Percentiles rank a stretch among this genome's conserved stretches.
Conservation (phyloP, 1,140 invertebrate species). For the Notospermus geniculatus region DNA sequence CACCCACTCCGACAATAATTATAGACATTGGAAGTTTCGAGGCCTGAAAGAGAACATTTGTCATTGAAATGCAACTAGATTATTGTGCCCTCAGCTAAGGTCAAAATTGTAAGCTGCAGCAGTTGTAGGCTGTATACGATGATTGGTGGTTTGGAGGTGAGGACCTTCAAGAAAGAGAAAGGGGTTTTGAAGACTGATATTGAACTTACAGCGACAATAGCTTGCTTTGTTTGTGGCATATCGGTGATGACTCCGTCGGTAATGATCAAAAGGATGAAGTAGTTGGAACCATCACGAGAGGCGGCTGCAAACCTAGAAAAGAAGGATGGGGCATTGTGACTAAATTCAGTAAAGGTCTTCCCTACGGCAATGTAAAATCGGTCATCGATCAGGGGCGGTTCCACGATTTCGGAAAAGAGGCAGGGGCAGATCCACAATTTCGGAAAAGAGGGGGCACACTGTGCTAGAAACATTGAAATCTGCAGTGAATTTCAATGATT, state of each 20-base stretch:
- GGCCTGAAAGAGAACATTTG: slow-evolving; percentile 33
- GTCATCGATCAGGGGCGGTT: too few species aligned
- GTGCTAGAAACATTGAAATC: too few species aligned
- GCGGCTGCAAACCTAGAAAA: slow-evolving; percentile 39
- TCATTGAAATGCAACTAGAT: slow-evolving; percentile 1
- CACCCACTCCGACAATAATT: slow-evolving; percentile 54
- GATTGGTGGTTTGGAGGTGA: not conserved
- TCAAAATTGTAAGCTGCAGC: not conserved
- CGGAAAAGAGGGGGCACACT: too few species aligned
- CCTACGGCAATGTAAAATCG: not conserved
- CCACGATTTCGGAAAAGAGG: too few species aligned
- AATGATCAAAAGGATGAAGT: slow-evolving; percentile 52
- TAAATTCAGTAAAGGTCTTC: not conserved
- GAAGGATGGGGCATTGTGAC: not conserved
- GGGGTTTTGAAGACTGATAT: too few species aligned
- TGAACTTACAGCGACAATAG: slow-evolving; percentile 48
- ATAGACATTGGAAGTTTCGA: slow-evolving; percentile 51
- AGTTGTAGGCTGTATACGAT: not conserved
- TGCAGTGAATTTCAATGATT: too few species aligned
- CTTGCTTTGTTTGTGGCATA: slow-evolving; percentile 48
- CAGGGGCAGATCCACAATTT: not conserved
- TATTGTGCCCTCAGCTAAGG: not conserved
- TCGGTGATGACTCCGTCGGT: slow-evolving; percentile 56
- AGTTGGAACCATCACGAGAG: slow-evolving; percentile 38
- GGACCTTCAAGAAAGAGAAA: not conserved